Evolutionary conservation across 2,113 vertebrate genomes (phyloP), one percentile per base, ranked within the genome.

Genomic region (Hoplias malabaricus): DNA sequence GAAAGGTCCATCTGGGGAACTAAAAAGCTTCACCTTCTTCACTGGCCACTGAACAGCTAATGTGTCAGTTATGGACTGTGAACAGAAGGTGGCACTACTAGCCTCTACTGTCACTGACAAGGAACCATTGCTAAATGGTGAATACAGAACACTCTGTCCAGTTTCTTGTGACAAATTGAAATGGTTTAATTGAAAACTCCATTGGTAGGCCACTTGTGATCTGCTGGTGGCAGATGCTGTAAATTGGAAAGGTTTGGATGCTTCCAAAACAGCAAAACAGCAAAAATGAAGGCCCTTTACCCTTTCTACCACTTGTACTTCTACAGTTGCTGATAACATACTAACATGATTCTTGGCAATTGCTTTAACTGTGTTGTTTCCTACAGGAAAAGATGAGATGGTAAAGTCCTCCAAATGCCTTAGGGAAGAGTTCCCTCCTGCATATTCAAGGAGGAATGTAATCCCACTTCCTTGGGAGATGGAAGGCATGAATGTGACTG

Each of bases 321-420:
- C 75, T 7, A 84, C 33, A 1, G 82, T 83, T 7, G 56, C 68
- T 53, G 85, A 68, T 2, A 79, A 79, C 27, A 23, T 69, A 40
- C 91, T 91, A 46, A 94, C 87, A 23, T 80, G 69, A 74, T 94
- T 94, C 77, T 73, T 81, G 42, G 90, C 91, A 77, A 27, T 86
- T 3, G 87, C 68, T 65, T 78, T 88, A 0, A 92, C 86, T 3
- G 46, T 16, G 77, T 91, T 82, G 43, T 54, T 77, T 5, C 92
- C 92, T 4, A 80, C 76, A 25, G 83, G 23, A 75, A 93, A 87
- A 74, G 72, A 85, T 68, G 86, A 82, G 36, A 83, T 86, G 21
- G 53, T 84, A n/a, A 84, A 86, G 7, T 43, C 62, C 2, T 75
- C 82, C 21, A 79, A 27, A n/a, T 42, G 27, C 0, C 57, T 40